These are phyloP conservation scores for Gyps fulvus DNA, from an alignment of 2,113 vertebrate genomes.

Conservation along the genomic window DNA sequence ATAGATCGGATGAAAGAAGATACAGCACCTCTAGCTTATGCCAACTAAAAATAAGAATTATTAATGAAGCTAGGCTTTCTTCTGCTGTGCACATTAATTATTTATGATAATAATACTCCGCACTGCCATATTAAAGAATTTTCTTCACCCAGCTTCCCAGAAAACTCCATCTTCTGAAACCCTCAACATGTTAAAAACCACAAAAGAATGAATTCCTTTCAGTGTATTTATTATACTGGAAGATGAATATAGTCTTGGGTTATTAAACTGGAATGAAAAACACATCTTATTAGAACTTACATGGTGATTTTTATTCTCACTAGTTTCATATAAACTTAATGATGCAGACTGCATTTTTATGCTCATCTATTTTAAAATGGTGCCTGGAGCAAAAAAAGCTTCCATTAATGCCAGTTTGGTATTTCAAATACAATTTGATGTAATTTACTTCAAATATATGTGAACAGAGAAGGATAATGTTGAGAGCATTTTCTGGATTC, in stretches of 20 bases:
- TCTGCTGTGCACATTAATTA: conserved; percentile 84
- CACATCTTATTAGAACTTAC: conserved; percentile 87
- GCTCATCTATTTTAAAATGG: conserved; percentile 87
- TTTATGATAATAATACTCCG: conserved; percentile 85
- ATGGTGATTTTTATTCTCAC: conserved; percentile 88
- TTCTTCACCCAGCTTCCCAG: conserved; percentile 78
- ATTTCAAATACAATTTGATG: conserved; percentile 88
- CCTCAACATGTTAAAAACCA: conserved; percentile 74
- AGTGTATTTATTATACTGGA: conserved; percentile 81
- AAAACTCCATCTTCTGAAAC: conserved; percentile 79
- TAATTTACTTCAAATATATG: conserved; percentile 87
- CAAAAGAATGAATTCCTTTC: conserved; percentile 79
- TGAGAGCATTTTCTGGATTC: conserved; percentile 72
- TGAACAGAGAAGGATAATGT: conserved; percentile 80
- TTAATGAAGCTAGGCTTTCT: conserved; percentile 84
- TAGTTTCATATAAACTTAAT: conserved; percentile 89
- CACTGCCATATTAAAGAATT: conserved; percentile 83
- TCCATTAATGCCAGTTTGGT: conserved; percentile 87
- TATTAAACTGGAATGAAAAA: conserved; percentile 89
- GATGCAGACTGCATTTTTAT: conserved; percentile 86
- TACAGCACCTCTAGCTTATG: conserved; percentile 77
- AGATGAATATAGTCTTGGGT: conserved; percentile 87
- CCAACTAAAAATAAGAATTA: conserved; percentile 87
- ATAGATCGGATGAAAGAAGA: conserved; percentile 78
- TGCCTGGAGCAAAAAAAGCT: conserved; percentile 82